A percentile compares a stretch with the other conserved stretches of the same genome.
phyloP scores from a whole-genome alignment of 2,888 invertebrate species.

The Autographa gamma region DNA sequence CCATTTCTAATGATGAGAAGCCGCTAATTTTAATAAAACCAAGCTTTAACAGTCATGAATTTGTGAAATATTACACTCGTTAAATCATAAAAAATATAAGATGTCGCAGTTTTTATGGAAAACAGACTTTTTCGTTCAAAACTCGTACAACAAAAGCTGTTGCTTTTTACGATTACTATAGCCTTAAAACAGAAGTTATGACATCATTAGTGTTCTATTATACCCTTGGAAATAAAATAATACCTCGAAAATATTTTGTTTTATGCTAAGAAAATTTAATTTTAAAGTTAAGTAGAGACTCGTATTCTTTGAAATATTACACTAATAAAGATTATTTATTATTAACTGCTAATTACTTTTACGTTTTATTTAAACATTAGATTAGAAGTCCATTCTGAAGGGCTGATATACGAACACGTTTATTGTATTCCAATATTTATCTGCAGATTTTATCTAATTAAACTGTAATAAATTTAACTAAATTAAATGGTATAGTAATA shows the following conservation, averaged over 20 bases:
- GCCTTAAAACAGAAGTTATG: slow-evolving; percentile 58
- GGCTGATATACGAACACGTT: no score
- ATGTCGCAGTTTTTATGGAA: slow-evolving; percentile 54
- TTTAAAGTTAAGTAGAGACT: slow-evolving; percentile 24
- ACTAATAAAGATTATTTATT: slow-evolving; percentile 1
- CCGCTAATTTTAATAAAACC: slow-evolving; percentile 37
- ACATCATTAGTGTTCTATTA: slow-evolving; percentile 56
- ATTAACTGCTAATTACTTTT: slow-evolving; percentile 6
- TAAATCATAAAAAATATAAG: slow-evolving; percentile 62
- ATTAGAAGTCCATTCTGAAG: no score
- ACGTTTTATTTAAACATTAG: no score
- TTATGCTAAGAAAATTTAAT: slow-evolving; percentile 29
- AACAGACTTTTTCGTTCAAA: slow-evolving; percentile 51
- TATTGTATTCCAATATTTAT: no score
- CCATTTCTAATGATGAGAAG: not conserved
- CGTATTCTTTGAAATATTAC: not conserved
- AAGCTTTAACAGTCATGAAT: slow-evolving; percentile 37
- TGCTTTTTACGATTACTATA: slow-evolving; percentile 58
- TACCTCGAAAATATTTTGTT: slow-evolving; percentile 44
- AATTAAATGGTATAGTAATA: no score
- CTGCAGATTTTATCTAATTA: no score
- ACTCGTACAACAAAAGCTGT: slow-evolving; percentile 56
- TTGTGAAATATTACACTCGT: slow-evolving; percentile 53
- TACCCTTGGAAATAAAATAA: slow-evolving; percentile 47
- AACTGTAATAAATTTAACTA: no score